Evolutionary conservation across 2,113 vertebrate species (phyloP).

Genomic region (Macrotus californicus): DNA sequence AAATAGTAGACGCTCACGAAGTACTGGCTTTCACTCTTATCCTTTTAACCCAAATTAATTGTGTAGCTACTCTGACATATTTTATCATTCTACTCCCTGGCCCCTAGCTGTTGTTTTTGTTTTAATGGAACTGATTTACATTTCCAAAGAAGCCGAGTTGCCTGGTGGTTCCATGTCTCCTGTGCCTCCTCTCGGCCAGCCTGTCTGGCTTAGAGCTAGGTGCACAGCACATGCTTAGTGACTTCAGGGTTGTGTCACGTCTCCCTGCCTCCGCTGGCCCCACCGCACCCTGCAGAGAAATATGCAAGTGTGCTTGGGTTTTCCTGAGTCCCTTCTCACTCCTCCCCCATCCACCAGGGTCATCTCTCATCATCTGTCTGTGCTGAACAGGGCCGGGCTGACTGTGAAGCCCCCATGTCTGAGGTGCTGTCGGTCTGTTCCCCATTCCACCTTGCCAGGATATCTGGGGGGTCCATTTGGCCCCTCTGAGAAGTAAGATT

Average conservation of each 20-base stretch:
- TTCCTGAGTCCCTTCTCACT: not conserved
- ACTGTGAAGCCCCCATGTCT: not conserved
- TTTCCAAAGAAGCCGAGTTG: not conserved
- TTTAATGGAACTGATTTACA: not conserved
- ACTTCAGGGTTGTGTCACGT: not conserved
- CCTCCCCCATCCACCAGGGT: not conserved
- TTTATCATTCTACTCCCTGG: not conserved
- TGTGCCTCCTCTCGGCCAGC: not conserved
- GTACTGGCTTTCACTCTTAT: not conserved
- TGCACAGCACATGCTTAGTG: not conserved
- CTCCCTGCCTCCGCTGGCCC: not conserved
- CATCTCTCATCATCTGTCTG: not conserved
- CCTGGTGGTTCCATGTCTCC: not conserved
- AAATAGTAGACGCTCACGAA: not conserved
- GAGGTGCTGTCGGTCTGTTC: not conserved
- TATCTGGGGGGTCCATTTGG: not conserved
- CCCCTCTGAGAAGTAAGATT: not conserved
- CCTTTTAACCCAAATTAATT: not conserved
- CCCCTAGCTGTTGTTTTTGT: not conserved
- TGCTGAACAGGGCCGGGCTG: not conserved
- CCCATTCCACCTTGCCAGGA: rapidly evolving
- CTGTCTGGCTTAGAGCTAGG: not conserved
- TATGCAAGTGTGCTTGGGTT: not conserved
- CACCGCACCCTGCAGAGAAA: not conserved
- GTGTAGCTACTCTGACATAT: not conserved